These are phyloP conservation scores for Nephila pilipes DNA, from an alignment of 1,140 invertebrate genomes.

Conservation along the genomic window DNA sequence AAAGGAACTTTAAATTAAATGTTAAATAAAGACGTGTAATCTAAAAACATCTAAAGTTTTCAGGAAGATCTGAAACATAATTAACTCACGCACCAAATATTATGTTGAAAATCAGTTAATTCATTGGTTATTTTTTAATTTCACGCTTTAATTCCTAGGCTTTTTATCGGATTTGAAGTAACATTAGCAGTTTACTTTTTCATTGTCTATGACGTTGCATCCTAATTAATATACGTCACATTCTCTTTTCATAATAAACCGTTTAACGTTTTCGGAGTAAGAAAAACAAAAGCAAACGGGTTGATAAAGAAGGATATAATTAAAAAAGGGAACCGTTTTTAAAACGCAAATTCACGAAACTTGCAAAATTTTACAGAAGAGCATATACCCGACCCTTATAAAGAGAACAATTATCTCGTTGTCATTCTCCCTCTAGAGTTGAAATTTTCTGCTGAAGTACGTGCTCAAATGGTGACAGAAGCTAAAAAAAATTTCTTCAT, in stretches of 20 bases:
- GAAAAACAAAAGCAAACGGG: not conserved
- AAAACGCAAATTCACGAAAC: not conserved
- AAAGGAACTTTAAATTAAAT: not conserved
- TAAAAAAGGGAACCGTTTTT: conserved; percentile 36
- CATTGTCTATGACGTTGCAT: not conserved
- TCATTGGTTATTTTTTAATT: not conserved
- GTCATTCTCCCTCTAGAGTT: not conserved
- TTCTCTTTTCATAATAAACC: not conserved
- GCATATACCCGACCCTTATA: not conserved
- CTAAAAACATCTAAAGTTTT: not conserved
- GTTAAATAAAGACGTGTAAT: not conserved
- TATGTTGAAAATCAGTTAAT: not conserved
- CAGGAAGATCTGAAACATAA: not conserved
- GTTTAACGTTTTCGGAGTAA: not conserved
- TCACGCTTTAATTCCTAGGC: not conserved
- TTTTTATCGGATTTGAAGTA: not conserved
- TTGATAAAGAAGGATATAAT: not conserved
- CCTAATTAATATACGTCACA: conserved; percentile 25
- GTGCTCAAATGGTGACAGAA: conserved; percentile 34
- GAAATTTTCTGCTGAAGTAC: conserved; percentile 40
- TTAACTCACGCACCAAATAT: not conserved
- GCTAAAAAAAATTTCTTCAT: conserved; percentile 24
- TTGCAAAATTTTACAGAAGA: conserved; percentile 22
- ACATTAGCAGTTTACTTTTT: not conserved
- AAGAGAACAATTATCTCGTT: conserved; percentile 48